Evolutionary conservation across 2,797 vertebrate genomes (phyloP).

Genomic region (Synanceia verrucosa): DNA sequence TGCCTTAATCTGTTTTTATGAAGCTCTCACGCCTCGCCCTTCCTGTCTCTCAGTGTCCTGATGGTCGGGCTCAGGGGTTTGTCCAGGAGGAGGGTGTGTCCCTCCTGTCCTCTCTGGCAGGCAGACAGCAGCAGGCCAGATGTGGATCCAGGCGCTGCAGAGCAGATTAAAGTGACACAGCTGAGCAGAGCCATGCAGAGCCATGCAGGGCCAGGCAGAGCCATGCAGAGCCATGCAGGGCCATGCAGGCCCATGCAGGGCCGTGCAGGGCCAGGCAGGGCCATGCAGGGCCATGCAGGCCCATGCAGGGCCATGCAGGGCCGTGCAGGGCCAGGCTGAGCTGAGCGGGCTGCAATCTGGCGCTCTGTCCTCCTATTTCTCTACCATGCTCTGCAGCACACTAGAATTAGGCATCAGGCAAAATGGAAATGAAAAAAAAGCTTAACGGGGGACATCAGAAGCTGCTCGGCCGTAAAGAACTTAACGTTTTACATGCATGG

Average conservation of each 20-base stretch:
- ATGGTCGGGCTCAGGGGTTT: background rate
- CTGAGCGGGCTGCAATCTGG: slow-evolving; percentile 62
- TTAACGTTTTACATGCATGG: slow-evolving; percentile 8
- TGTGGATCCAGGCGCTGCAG: slow-evolving; percentile 63
- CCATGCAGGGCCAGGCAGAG: slow-evolving; percentile 49
- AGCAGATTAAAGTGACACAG: slow-evolving; percentile 71
- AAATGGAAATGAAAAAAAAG: slow-evolving; percentile 54
- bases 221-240: too few relatives aligned
- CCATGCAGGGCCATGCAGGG: too few relatives aligned
- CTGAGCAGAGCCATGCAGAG: slow-evolving; percentile 50
- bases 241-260: too few relatives aligned
- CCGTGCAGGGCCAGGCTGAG: slow-evolving; percentile 44
- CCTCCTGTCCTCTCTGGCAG: slow-evolving; percentile 54
- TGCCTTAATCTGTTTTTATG: too few relatives aligned
- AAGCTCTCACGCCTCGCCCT: too few relatives aligned
- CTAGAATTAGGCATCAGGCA: slow-evolving; percentile 53
- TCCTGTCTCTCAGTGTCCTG: background rate
- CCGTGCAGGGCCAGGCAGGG: too few relatives aligned
- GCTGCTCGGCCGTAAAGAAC: slow-evolving; percentile 47
- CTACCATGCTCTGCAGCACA: slow-evolving; percentile 40
- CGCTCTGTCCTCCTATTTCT: slow-evolving; percentile 48
- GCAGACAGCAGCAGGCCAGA: slow-evolving; percentile 68
- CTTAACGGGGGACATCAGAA: slow-evolving; percentile 57
- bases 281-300: too few relatives aligned
- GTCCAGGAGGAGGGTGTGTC: slow-evolving; percentile 39